Evolutionary conservation across 2,888 invertebrate species (phyloP).

Genomic region (Lasioglossum marginatum): DNA sequence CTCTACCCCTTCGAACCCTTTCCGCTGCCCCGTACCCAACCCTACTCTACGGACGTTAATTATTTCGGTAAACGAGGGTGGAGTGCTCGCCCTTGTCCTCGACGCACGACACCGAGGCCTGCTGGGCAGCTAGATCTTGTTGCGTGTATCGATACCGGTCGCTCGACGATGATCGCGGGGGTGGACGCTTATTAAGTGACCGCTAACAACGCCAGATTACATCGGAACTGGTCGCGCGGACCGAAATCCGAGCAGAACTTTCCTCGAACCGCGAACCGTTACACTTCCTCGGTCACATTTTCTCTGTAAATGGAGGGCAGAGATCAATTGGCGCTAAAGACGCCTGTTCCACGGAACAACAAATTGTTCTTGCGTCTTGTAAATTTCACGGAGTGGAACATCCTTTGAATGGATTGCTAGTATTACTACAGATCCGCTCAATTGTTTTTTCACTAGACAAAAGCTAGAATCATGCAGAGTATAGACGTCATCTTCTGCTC

Average conservation of each 20-base stretch:
- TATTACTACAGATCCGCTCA: too few relatives aligned
- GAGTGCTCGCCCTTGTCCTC: conserved; percentile 2
- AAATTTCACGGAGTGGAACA: too few relatives aligned
- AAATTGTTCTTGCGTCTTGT: too few relatives aligned
- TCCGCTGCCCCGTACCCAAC: background rate
- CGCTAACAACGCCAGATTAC: conserved; percentile 8
- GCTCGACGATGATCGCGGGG: background rate
- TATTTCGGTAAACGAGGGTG: conserved; percentile 54
- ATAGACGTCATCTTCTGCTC: too few relatives aligned
- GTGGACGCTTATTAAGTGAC: background rate
- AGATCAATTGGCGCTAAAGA: background rate
- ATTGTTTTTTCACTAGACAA: too few relatives aligned
- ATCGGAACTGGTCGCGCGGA: background rate
- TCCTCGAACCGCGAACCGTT: background rate
- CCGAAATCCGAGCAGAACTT: background rate
- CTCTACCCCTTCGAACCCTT: conserved; percentile 21
- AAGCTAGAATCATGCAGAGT: too few relatives aligned
- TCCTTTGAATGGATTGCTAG: too few relatives aligned
- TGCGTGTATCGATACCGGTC: conserved; percentile 25
- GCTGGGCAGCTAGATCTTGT: conserved; percentile 13
- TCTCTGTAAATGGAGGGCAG: background rate
- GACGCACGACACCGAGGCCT: conserved; percentile 12
- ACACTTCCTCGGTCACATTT: background rate
- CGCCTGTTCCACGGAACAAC: too few relatives aligned
- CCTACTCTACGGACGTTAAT: conserved; percentile 48